Evolutionary conservation across 2,797 vertebrate species (phyloP).

Genomic region (Morus bassanus): DNA sequence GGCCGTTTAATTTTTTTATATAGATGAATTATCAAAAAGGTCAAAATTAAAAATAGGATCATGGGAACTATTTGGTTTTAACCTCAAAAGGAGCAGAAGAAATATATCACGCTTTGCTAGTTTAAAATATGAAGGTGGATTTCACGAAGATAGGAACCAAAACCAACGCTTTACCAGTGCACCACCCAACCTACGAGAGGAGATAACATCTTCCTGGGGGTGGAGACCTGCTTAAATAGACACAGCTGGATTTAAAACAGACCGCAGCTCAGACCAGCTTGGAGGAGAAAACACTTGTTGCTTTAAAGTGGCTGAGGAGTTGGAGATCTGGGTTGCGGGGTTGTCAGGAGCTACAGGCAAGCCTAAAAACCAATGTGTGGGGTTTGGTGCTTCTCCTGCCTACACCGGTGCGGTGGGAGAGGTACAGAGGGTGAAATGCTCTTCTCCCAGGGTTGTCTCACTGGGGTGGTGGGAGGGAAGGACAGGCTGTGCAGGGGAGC

Average conservation of each 20-base stretch:
- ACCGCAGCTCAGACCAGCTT: background rate
- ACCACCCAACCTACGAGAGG: background rate
- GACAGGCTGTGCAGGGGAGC: background rate
- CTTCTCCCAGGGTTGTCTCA: background rate
- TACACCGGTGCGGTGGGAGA: background rate
- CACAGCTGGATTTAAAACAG: background rate
- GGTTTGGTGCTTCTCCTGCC: background rate
- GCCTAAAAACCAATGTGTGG: accelerated
- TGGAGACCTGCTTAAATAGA: background rate
- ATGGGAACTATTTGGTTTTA: background rate
- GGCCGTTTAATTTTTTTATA: background rate
- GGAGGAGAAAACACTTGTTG: background rate
- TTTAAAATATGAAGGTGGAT: background rate
- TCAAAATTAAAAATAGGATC: background rate
- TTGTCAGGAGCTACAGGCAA: background rate
- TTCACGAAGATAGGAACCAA: background rate
- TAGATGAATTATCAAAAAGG: background rate
- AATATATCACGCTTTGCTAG: background rate
- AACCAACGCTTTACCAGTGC: background rate
- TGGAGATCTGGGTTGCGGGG: accelerated
- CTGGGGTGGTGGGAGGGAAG: background rate
- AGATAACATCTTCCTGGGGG: background rate
- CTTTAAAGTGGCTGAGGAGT: background rate
- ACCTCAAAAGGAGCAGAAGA: background rate
- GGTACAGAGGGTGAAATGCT: background rate